These are phyloP conservation scores for Octodon degus DNA, from an alignment of 2,113 vertebrate species.

Conservation along the genomic window DNA sequence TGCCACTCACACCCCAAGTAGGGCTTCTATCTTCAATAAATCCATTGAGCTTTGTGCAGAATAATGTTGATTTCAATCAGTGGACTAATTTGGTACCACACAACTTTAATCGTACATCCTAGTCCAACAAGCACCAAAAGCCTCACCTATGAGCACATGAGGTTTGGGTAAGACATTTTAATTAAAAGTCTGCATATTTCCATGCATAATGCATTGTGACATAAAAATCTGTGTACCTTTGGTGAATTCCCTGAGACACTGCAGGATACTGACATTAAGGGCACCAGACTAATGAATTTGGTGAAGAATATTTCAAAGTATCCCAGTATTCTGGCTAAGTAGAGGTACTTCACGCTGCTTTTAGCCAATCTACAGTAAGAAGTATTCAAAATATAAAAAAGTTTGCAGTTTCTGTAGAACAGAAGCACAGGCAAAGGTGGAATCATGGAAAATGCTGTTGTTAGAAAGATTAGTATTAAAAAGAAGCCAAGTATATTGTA, in stretches of 20 bases:
- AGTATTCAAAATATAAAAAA: not conserved
- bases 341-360: not conserved
- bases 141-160: not conserved
- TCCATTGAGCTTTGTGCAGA: not conserved
- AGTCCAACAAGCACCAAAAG: not conserved
- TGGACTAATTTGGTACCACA: not conserved
- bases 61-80: not conserved
- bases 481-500: not conserved
- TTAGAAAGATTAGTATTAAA: not conserved
- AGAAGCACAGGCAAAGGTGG: not conserved
- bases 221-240: not conserved
- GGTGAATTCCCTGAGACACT: not conserved
- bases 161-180: not conserved
- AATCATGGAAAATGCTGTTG: not conserved
- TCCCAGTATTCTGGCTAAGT: not conserved
- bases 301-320: not conserved
- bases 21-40: not conserved
- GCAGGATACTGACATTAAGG: not conserved
- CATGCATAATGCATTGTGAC: not conserved
- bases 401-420: not conserved
- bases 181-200: not conserved
- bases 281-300: not conserved
- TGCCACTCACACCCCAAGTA: not conserved
- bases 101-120: not conserved
- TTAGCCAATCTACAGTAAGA: not conserved